Percentiles rank a stretch among this genome's conserved stretches.
phyloP scores from a whole-genome alignment of 2,888 invertebrate genomes.

The Trichogramma evanescens region DNA sequence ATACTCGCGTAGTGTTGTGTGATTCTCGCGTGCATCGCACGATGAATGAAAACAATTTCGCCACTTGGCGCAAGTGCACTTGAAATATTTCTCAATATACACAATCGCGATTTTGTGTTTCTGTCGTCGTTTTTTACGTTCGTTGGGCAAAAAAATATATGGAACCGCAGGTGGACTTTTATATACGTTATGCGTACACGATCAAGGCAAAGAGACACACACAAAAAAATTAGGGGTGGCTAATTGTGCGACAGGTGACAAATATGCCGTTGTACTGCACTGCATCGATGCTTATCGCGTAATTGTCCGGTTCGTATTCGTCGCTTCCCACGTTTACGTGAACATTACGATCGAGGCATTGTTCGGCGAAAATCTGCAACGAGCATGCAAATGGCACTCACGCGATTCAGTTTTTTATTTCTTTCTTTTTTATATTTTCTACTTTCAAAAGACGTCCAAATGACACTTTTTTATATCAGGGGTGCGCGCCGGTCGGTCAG shows the following conservation, averaged over 20 bases:
- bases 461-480: background rate
- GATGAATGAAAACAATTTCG: too few relatives aligned
- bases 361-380: background rate
- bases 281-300: too few relatives aligned
- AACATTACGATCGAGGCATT: background rate
- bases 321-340: slow-evolving; percentile 16
- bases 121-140: background rate
- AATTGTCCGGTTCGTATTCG: too few relatives aligned
- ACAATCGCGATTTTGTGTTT: background rate
- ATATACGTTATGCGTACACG: too few relatives aligned
- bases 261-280: slow-evolving; percentile 5
- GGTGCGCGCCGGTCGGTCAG: background rate
- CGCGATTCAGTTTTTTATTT: background rate
- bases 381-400: slow-evolving; percentile 2
- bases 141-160: background rate
- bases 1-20: too few relatives aligned
- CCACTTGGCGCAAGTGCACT: too few relatives aligned
- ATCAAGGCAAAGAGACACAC: too few relatives aligned
- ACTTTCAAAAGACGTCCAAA: too few relatives aligned
- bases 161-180: background rate
- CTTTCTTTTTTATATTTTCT: background rate
- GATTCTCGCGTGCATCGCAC: too few relatives aligned
- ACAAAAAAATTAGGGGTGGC: slow-evolving; percentile 27
- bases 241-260: slow-evolving; percentile 34
- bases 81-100: too few relatives aligned